Conservation (phyloP, 2,888 invertebrate species). For the Villa cingulata region DNA sequence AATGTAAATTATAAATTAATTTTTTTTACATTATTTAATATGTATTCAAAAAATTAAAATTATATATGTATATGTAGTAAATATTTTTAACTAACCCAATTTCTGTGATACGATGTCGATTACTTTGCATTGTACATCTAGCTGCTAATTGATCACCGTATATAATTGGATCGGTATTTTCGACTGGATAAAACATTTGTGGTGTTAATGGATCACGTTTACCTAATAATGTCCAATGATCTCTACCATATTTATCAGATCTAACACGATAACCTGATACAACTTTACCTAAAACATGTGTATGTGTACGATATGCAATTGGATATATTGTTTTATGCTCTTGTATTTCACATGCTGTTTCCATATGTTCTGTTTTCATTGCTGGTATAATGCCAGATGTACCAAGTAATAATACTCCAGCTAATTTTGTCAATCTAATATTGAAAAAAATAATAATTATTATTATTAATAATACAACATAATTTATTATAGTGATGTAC, state of each 20-base stretch:
- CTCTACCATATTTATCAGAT: slow-evolving; percentile 40
- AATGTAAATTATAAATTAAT: too few species aligned
- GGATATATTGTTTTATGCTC: slow-evolving; percentile 81
- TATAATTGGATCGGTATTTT: slow-evolving; percentile 45
- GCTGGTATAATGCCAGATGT: slow-evolving; percentile 71
- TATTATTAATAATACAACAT: not conserved
- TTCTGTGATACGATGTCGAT: slow-evolving; percentile 45
- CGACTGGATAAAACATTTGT: slow-evolving; percentile 88
- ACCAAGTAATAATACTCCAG: slow-evolving; percentile 82
- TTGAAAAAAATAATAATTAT: slow-evolving; percentile 3
- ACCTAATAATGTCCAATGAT: slow-evolving; percentile 72
- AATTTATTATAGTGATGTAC: too few species aligned
- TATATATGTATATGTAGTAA: not conserved
- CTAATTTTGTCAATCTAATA: slow-evolving; percentile 66
- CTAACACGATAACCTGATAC: slow-evolving; percentile 71
- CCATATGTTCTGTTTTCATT: slow-evolving; percentile 65
- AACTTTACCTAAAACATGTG: slow-evolving; percentile 74
- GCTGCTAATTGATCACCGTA: slow-evolving; percentile 71
- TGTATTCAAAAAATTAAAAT: not conserved
- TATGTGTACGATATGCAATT: slow-evolving; percentile 90
- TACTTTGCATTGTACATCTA: slow-evolving; percentile 81
- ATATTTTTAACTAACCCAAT: slow-evolving; percentile 50
- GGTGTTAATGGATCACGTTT: slow-evolving; percentile 76
- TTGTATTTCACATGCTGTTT: slow-evolving; percentile 68
- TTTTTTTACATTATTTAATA: not conserved